Conservation (phyloP, 2,888 invertebrate genomes). For the Anorthoa munda region DNA sequence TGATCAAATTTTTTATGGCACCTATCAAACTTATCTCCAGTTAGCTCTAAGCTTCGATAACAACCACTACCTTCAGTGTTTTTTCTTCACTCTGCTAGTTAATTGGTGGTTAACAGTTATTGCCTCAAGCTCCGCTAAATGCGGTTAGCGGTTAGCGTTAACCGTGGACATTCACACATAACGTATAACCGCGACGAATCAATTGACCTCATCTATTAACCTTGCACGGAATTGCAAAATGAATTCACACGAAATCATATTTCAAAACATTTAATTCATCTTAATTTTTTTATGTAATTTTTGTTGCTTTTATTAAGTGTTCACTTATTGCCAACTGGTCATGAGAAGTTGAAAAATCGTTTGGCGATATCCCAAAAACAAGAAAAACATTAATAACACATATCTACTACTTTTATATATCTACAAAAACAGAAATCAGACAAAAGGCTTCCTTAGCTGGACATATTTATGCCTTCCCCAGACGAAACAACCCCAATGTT, state of each 20-base stretch:
- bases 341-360: not conserved
- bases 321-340: not conserved
- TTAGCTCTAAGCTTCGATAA: not conserved
- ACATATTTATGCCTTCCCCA: too few relatives aligned
- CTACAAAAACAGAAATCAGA: too few relatives aligned
- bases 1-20: not conserved
- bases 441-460: too few relatives aligned
- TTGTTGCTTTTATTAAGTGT: not conserved
- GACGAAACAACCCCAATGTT: too few relatives aligned
- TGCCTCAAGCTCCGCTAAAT: slow-evolving; percentile 49
- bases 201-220: slow-evolving; percentile 65
- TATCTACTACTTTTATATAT: too few relatives aligned
- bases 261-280: slow-evolving; percentile 63
- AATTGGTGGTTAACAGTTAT: slow-evolving; percentile 48
- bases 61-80: not conserved
- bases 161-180: slow-evolving; percentile 55
- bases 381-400: too few relatives aligned
- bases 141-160: slow-evolving; percentile 51
- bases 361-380: not conserved
- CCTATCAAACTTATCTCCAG: not conserved
- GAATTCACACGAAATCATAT: slow-evolving; percentile 66
- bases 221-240: slow-evolving; percentile 65
- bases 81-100: slow-evolving; percentile 13
- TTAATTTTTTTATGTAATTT: slow-evolving; percentile 37
- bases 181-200: slow-evolving; percentile 60